Evolutionary conservation across 2,113 vertebrate genomes (phyloP).

Genomic region (Phoenicopterus ruber): DNA sequence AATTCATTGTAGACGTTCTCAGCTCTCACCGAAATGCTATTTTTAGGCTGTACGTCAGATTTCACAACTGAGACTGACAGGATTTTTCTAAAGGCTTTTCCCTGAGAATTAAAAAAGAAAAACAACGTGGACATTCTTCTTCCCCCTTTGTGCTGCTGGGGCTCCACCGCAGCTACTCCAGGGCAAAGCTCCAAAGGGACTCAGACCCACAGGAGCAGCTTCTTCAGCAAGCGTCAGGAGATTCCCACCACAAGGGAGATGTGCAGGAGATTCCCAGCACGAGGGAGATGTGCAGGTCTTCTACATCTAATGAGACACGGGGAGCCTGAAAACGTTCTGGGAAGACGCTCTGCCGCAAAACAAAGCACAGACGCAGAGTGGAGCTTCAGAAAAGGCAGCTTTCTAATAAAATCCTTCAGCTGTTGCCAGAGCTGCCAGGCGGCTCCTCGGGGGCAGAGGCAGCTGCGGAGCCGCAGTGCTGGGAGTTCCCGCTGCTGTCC

Average conservation of each 20-base stretch:
- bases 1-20: not conserved
- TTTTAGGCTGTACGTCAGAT: conserved; percentile 54
- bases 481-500: not conserved
- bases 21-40: conserved; percentile 1
- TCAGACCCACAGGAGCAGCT: not conserved
- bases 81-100: conserved; percentile 29
- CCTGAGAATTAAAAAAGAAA: not conserved
- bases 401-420: not conserved
- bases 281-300: not conserved
- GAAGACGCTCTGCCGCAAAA: not conserved
- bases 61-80: conserved; percentile 41
- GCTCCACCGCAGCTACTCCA: not conserved
- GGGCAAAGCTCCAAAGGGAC: not conserved
- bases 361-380: not conserved
- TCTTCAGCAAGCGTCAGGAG: not conserved
- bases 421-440: not conserved
- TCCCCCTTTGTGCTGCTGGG: not conserved
- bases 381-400: not conserved
- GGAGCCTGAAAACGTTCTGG: not conserved
- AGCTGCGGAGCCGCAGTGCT: not conserved
- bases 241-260: not conserved
- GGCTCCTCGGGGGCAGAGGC: not conserved
- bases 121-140: not conserved
- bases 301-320: not conserved
- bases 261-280: not conserved